These are phyloP conservation scores for Andinoacara biseriatus DNA, from an alignment of 2,113 vertebrate genomes.

Conservation along the genomic window DNA sequence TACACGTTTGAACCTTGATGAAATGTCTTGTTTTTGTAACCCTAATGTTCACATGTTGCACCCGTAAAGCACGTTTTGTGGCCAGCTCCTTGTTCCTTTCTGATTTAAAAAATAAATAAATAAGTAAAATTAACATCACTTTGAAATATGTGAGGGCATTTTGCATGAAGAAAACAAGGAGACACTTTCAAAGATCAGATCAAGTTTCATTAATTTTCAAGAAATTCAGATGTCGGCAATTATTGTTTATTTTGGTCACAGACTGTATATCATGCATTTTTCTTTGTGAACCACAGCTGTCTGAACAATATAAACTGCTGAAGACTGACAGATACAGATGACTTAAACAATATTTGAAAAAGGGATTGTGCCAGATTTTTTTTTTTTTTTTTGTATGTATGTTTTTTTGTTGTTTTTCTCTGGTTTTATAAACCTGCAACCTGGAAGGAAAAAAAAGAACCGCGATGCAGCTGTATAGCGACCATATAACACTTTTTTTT, in stretches of 20 bases:
- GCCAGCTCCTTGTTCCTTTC: slow-evolving; percentile 14
- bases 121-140: not conserved
- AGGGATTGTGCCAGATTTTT: slow-evolving; percentile 27
- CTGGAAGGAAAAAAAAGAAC: not conserved
- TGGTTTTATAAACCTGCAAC: not conserved
- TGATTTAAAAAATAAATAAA: slow-evolving; percentile 18
- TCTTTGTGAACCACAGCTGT: not conserved
- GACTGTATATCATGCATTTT: slow-evolving; percentile 10
- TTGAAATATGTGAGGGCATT: slow-evolving; percentile 32
- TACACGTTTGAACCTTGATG: not conserved
- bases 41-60: slow-evolving; percentile 19
- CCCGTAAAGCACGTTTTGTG: slow-evolving; percentile 11
- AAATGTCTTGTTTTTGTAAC: slow-evolving; percentile 3
- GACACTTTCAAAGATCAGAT: slow-evolving; percentile 10
- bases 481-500: not conserved
- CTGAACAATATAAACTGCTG: not conserved
- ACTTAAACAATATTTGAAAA: slow-evolving; percentile 12
- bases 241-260: not conserved
- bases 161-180: slow-evolving; percentile 41
- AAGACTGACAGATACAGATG: not conserved
- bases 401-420: not conserved
- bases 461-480: not conserved
- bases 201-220: not conserved
- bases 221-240: not conserved
- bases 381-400: not conserved